Base-by-base conservation (phyloP, 2,797 vertebrate genomes). In the Australoheros facetus region DNA sequence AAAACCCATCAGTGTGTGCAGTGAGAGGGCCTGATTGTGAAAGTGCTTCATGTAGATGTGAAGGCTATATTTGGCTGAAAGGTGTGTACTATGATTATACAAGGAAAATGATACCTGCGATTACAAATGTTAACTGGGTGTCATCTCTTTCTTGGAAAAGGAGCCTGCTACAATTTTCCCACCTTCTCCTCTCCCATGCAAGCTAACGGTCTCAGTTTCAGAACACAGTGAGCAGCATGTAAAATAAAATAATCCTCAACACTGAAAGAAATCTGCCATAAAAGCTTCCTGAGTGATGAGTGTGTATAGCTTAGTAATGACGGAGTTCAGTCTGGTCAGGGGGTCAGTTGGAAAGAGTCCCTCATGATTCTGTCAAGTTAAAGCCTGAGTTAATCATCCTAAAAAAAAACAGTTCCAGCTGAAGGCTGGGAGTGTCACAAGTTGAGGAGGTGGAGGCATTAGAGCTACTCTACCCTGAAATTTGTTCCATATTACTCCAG, bases 71-170 rank as follows among this genome's bases (percentile, higher is more conserved):
- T 87, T 89, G 83, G 64, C 85, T 84, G 83, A 82, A 92, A 90
- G 90, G 89, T 90, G 91, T 77, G 86, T 71, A 80, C 79, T 81
- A 90, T 84, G 87, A 89, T 91, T 89, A 92, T 90, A 88, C 87
- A 84, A 83, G 89, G 82, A 90, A 91, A 93, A 88, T 64, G 71
- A 92, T 87, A 89, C 78, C 80, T 81, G 81, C 55, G 69, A 86
- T 90, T 89, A 85, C 85, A 86, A 89, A 92, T 79, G 84, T 86
- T 88, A 87, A 84, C 70, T 75, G 78, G 59, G 77, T 86, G 86
- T 84, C 79, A 77, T 85, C 66, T 54, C 82, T 81, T 88, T 88
- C 77, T 87, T 84, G 83, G 82, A 91, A 93, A 73, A 48, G 19
- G 80, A 85, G 79, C 58, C 77, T 23, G 75, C 73, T 54, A 23